Conservation (phyloP, 2,888 invertebrate genomes). For the Troilus luridus region DNA sequence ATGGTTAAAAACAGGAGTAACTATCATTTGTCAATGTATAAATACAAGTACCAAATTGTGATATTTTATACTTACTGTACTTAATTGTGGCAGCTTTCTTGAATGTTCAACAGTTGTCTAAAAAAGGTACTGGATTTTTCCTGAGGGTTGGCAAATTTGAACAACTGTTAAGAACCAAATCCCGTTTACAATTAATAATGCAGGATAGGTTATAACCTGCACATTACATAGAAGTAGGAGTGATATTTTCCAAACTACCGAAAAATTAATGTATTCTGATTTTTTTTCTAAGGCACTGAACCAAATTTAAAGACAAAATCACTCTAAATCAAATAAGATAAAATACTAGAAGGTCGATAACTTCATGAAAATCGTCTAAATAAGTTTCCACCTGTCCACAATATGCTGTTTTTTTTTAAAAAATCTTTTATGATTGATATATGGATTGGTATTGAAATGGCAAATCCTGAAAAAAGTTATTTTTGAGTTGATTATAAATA, state of each 20-base stretch:
- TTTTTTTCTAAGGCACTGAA: not conserved
- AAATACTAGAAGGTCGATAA: not conserved
- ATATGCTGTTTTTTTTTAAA: not conserved
- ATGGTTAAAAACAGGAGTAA: not conserved
- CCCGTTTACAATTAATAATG: conserved; percentile 17
- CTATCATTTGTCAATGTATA: not conserved
- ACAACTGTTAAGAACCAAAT: not conserved
- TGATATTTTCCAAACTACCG: not conserved
- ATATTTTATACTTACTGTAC: not conserved
- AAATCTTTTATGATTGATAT: not conserved
- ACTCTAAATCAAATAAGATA: not conserved
- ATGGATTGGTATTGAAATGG: not conserved
- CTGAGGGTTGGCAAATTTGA: not conserved
- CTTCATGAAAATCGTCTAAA: not conserved
- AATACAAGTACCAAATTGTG: not conserved
- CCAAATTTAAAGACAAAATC: not conserved
- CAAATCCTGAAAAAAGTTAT: too few relatives aligned
- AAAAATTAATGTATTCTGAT: not conserved
- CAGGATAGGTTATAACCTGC: conserved; percentile 13
- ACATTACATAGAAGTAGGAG: not conserved
- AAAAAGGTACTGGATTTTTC: not conserved
- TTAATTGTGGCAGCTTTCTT: conserved; percentile 24
- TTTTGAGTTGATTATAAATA: too few relatives aligned
- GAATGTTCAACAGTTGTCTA: not conserved
- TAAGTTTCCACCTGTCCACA: not conserved